Percentiles rank a stretch among this genome's conserved stretches.
Conservation (phyloP, 1,140 invertebrate species). For the Brachionus manjavacas region DNA sequence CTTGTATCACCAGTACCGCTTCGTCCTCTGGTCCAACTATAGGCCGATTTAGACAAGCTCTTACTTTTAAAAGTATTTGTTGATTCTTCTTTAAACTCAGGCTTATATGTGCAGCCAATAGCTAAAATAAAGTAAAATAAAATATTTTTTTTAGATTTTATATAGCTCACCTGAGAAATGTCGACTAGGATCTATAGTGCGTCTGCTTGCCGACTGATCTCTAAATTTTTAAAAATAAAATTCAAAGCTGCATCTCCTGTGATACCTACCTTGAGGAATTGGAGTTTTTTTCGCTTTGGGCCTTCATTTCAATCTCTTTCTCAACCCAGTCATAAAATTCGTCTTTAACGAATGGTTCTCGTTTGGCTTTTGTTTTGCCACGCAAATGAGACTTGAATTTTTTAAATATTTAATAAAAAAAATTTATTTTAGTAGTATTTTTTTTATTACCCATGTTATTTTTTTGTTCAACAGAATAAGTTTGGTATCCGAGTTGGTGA, state of each 20-base stretch:
- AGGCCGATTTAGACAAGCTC: background rate
- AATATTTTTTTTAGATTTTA: background rate
- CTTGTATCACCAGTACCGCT: background rate
- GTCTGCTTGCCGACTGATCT: background rate
- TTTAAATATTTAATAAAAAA: background rate
- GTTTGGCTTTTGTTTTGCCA: conserved; percentile 7
- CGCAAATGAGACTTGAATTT: background rate
- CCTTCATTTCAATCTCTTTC: conserved; percentile 36
- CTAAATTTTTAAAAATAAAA: background rate
- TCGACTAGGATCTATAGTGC: background rate
- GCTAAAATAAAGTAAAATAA: background rate
- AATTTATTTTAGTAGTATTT: background rate
- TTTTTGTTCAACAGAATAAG: conserved; percentile 2
- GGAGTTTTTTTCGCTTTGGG: background rate
- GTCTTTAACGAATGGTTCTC: conserved; percentile 29
- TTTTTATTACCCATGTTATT: conserved; percentile 11
- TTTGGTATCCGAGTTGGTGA: conserved; percentile 23
- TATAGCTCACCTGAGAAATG: background rate
- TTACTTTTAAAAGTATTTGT: background rate
- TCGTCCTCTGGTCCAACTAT: background rate
- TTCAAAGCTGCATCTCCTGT: background rate
- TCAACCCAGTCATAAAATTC: conserved; percentile 32
- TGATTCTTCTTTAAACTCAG: background rate
- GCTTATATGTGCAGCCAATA: conserved; percentile 18
- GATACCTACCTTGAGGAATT: background rate